Conservation (phyloP, 2,113 vertebrate genomes). For the Megaceryle torquata region DNA sequence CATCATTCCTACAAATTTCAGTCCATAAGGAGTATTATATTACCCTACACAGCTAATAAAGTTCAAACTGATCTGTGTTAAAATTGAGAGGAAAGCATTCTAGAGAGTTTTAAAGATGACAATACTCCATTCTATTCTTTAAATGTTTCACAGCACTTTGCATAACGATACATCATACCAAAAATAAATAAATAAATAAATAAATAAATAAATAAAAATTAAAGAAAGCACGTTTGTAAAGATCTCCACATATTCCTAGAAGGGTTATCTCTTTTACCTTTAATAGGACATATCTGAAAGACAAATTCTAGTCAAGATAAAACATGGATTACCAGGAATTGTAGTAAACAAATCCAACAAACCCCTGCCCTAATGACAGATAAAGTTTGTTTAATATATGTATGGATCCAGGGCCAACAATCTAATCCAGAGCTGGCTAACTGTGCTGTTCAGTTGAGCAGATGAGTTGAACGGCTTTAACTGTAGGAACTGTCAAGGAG, state of each 20-base stretch:
- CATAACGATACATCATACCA: background rate
- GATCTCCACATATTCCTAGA: background rate
- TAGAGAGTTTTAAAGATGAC: background rate
- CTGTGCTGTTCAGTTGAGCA: background rate
- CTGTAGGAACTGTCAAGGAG: background rate
- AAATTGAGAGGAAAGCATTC: background rate
- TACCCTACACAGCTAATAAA: background rate
- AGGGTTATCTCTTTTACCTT: background rate
- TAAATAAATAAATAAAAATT: background rate
- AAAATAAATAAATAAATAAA: background rate
- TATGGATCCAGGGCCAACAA: background rate
- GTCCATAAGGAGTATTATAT: background rate
- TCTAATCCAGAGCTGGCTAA: background rate
- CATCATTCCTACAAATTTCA: background rate
- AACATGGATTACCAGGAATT: background rate
- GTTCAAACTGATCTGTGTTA: background rate
- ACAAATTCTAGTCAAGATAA: background rate
- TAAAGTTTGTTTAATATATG: background rate
- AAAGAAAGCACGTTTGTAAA: background rate
- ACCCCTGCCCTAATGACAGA: background rate
- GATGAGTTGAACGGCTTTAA: background rate
- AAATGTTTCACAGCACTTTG: background rate
- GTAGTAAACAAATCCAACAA: background rate
- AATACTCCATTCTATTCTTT: background rate
- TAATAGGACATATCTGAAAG: background rate